These are phyloP conservation scores for Acronicta aceris DNA, from an alignment of 2,888 invertebrate species.

Conservation along the genomic window DNA sequence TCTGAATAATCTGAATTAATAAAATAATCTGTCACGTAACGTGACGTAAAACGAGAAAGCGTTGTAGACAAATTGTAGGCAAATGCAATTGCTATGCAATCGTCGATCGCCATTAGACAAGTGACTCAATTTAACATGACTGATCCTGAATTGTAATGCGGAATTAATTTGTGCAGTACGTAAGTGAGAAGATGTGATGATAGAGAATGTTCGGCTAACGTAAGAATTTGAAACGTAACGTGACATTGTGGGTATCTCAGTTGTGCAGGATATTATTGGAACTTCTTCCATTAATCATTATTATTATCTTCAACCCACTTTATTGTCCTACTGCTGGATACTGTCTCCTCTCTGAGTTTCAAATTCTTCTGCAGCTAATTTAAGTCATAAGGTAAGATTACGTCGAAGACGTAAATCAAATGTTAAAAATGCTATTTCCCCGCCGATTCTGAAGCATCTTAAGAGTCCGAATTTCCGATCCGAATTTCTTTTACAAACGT, in stretches of 20 bases:
- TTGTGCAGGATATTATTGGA: background rate
- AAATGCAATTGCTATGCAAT: slow-evolving; percentile 54
- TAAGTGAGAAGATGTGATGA: slow-evolving; percentile 8
- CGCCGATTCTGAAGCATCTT: too few relatives aligned
- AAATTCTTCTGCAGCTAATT: too few relatives aligned
- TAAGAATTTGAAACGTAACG: slow-evolving; percentile 6
- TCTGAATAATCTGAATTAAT: slow-evolving; percentile 9
- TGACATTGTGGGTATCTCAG: slow-evolving; percentile 3
- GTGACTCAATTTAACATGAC: slow-evolving; percentile 53
- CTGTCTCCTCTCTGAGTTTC: too few relatives aligned
- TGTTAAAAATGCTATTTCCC: too few relatives aligned
- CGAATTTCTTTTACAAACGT: too few relatives aligned
- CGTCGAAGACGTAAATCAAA: too few relatives aligned
- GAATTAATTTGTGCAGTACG: slow-evolving; percentile 22
- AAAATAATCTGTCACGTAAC: slow-evolving; percentile 33
- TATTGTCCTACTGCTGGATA: too few relatives aligned
- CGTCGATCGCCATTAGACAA: slow-evolving; percentile 52
- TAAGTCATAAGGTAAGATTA: too few relatives aligned
- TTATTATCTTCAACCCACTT: too few relatives aligned
- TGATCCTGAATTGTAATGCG: slow-evolving; percentile 34
- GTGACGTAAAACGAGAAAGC: slow-evolving; percentile 69
- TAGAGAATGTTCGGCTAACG: background rate
- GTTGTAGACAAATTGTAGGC: slow-evolving; percentile 58
- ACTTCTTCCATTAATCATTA: background rate
- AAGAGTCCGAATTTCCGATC: too few relatives aligned